Evolutionary conservation across 2,113 vertebrate species (phyloP), one percentile per base, ranked within the genome.

Genomic region (Fregata magnificens): DNA sequence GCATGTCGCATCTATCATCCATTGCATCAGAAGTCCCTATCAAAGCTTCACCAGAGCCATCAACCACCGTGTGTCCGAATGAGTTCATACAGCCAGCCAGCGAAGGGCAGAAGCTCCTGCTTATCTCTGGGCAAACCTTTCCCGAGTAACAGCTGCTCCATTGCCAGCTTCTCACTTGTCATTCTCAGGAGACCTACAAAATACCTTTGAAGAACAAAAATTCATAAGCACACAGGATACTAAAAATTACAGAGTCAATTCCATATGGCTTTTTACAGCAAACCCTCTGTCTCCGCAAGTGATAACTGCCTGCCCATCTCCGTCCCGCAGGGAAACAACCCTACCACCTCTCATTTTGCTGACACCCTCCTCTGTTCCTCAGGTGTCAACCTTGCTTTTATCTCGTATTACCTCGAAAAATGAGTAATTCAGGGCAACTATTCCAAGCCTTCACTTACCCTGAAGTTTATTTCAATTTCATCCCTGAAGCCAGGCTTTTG

Each of bases 41-140:
- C 44, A n/a, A 19, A 36, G 2, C 34, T 32, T 50, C 6, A 0
- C 7, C 34, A 13, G n/a, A 24, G 42, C 47, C 31, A 32, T 4
- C 61, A 26, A 4, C 6, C 44, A 15, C 44, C 1, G 0, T 2
- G 4, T 10, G 11, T 2, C 24, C 5, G 0, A 22, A 2, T 0
- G 16, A 16, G 62, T 4, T 32, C 22, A 5, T 2, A 2, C 4
- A 8, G 42, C 31, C 7, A 32, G 50, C 34, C 14, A 38, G 59
- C 0, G 3, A 67, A 18, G 26, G 62, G 42, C 61, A 85, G 36
- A 21, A 49, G 42, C 42, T 45, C 42, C 36, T 11, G 18, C 47
- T 50, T 24, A 5, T 49, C 49, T 2, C 2, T 1, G 12, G 69
- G n/a, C 47, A 55, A 42, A 32, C 26, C 20, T n/a, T 67, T n/a